Evolutionary conservation across 1,140 invertebrate genomes (phyloP), one percentile per base, ranked within the genome.

Genomic region (Eupristina koningsbergeri): DNA sequence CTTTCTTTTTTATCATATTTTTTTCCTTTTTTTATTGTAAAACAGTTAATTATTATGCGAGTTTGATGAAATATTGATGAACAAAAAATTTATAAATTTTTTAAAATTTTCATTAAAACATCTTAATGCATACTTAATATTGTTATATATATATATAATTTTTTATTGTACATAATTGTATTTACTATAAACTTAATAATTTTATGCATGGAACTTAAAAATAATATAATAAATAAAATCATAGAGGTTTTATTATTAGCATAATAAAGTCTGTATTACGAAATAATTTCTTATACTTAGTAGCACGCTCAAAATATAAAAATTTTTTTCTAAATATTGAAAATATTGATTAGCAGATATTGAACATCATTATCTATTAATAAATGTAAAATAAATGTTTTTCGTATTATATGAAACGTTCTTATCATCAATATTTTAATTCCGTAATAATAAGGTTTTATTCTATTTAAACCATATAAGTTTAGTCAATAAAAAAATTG

Each of bases 391-490:
- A 64, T 0, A 64, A 34, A 3, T 26, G 8, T 50, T 7, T 50
- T 50, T 7, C 26, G 22, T 19, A 26, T 1, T 58, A 13, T 58
- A 22, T 9, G 22, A 58, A 26, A 58, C 22, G 5, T 58, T 64
- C 29, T 64, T 64, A 64, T 64, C 61, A 3, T 31, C 8, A 64
- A 64, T 64, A 64, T 64, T 64, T 64, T 31, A 64, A 64, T 64
- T 31, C 3, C 13, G n/a, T 34, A 64, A 11, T 13, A 29, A 64
- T 64, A 64, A 64, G 31, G 2, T 64, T 29, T 17, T 19, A 34
- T 1, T 7, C 34, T 29, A 3, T 19, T 64, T 15, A 15, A 1
- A 34, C 31, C 31, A 45, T 45, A 45, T 34, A 64, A 64, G n/a
- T n/a, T n/a, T n/a, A n/a, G n/a, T 64, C 5, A 9, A 31, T 5